Conservation (phyloP, 2,888 invertebrate genomes). For the Chymomyza fuscimana region DNA sequence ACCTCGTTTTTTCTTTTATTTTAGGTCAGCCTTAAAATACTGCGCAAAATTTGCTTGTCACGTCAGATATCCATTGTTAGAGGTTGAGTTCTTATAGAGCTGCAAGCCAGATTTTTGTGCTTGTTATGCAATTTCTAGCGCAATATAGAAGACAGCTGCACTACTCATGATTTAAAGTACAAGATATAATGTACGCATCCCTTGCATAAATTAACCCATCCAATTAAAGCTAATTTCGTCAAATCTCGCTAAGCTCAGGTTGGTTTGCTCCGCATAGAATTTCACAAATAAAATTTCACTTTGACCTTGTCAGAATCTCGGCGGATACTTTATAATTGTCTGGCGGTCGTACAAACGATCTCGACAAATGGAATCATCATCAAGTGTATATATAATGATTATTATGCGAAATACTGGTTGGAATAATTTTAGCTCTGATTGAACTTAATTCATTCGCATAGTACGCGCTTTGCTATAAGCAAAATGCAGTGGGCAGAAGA, state of each 20-base stretch:
- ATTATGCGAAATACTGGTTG: neutral
- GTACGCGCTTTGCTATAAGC: slow-evolving; percentile 55
- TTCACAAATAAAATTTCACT: slow-evolving; percentile 49
- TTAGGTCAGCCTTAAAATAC: neutral
- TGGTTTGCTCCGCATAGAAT: neutral
- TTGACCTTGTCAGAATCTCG: slow-evolving; percentile 48
- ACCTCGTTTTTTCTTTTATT: neutral
- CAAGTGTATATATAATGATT: neutral
- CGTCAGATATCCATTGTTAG: neutral
- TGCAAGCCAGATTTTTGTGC: slow-evolving; percentile 7
- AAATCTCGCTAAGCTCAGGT: neutral
- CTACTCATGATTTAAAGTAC: no score
- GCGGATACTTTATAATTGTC: slow-evolving; percentile 36
- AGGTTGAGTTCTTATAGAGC: slow-evolving; percentile 8
- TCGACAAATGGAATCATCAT: slow-evolving; percentile 1
- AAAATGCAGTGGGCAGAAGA: neutral
- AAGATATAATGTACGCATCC: neutral
- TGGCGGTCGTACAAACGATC: slow-evolving; percentile 32
- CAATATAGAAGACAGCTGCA: slow-evolving; percentile 9
- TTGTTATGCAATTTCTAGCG: slow-evolving; percentile 21
- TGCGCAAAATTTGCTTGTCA: neutral
- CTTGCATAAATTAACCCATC: neutral
- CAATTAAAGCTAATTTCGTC: neutral
- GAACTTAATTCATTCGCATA: slow-evolving; percentile 68
- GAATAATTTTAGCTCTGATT: slow-evolving; percentile 45